phyloP scores from a whole-genome alignment of 2,888 invertebrate species.

The Lobophora halterata region DNA sequence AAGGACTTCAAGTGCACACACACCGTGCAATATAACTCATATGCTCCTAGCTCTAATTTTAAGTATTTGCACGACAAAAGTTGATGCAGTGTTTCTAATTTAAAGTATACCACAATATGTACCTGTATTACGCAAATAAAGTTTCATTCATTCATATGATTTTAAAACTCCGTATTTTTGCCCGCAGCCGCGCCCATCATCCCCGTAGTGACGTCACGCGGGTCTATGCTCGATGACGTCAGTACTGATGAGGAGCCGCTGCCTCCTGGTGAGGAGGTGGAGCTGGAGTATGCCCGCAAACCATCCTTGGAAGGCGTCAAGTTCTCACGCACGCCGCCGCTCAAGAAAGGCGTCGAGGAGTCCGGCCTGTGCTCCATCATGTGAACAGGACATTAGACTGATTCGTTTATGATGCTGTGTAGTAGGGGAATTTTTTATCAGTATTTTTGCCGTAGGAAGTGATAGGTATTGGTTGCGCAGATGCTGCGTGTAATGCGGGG shows the following conservation, averaged over 20 bases:
- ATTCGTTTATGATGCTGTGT: constrained; percentile 13
- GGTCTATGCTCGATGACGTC: constrained; percentile 50
- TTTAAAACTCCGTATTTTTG: too few species aligned
- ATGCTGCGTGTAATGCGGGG: too few species aligned
- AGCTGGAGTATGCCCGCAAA: constrained; percentile 81
- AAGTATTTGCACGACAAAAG: too few species aligned
- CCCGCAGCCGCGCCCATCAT: not conserved
- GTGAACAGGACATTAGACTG: too few species aligned
- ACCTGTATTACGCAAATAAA: too few species aligned
- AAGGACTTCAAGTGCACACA: too few species aligned
- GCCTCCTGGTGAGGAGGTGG: constrained; percentile 80
- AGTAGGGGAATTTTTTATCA: not conserved
- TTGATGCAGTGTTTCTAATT: too few species aligned
- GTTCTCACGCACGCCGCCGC: constrained; percentile 86
- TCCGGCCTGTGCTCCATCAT: constrained; percentile 94
- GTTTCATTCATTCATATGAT: too few species aligned
- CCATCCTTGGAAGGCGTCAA: constrained; percentile 83
- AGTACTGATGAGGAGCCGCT: constrained; percentile 75
- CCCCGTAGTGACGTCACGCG: not conserved
- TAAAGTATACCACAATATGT: too few species aligned
- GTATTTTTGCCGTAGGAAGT: not conserved
- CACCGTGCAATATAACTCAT: too few species aligned
- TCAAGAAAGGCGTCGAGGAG: constrained; percentile 87
- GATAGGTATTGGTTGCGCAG: not conserved
- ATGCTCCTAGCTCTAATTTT: too few species aligned